Conservation (phyloP, 2,113 vertebrate genomes). For the Catharus minimus region DNA sequence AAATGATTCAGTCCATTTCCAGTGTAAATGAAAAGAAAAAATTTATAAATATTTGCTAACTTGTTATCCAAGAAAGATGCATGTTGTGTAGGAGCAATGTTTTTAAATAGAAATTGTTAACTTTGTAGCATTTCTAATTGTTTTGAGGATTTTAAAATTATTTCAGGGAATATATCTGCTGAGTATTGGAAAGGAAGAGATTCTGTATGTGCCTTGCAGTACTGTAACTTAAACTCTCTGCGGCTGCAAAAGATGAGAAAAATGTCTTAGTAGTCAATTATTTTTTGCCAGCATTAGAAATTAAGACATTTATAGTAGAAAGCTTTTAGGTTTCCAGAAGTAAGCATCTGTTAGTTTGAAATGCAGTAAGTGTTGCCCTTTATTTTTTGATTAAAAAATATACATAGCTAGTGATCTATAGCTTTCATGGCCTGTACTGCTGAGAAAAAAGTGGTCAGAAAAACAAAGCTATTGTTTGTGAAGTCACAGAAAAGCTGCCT, state of each 20-base stretch:
- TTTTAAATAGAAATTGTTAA: conserved; percentile 72
- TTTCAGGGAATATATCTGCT: conserved; percentile 80
- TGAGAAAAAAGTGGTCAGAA: background rate
- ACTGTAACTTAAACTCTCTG: conserved; percentile 69
- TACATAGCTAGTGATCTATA: background rate
- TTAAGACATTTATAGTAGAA: conserved; percentile 54
- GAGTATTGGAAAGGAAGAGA: conserved; percentile 69
- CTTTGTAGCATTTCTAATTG: conserved; percentile 79
- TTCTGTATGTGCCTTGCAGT: conserved; percentile 84
- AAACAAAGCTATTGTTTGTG: background rate
- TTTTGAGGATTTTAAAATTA: conserved; percentile 71
- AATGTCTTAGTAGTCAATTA: conserved; percentile 39
- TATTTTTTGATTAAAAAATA: conserved; percentile 24
- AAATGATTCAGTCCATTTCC: conserved; percentile 51
- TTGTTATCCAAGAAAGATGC: conserved; percentile 66
- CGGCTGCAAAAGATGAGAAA: conserved; percentile 64
- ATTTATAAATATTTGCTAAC: conserved; percentile 66
- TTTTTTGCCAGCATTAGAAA: conserved; percentile 60
- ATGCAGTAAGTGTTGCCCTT: conserved; percentile 27
- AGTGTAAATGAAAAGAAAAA: conserved; percentile 55
- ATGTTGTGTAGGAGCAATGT: conserved; percentile 66
- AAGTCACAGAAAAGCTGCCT: background rate
- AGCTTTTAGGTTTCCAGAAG: conserved; percentile 62
- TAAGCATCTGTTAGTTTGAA: conserved; percentile 63
- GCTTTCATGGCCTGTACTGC: background rate